A percentile compares a stretch with the other conserved stretches of the same genome.
Conservation (phyloP, 1,140 invertebrate species). For the Stenopsyche tienmushanensis region DNA sequence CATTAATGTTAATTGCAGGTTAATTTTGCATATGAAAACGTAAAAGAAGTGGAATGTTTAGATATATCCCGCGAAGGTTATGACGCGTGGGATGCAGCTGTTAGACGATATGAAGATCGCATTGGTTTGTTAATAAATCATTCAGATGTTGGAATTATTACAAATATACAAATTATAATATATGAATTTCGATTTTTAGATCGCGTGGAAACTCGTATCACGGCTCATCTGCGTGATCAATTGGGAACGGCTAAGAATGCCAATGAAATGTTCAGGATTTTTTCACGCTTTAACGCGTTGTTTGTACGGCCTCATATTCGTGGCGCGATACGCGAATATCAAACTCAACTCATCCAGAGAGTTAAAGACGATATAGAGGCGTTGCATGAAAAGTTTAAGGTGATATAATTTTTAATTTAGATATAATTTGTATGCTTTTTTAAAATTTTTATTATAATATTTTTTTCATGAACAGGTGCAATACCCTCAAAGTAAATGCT, state of each 20-base stretch:
- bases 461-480: slow-evolving; percentile 65
- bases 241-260: slow-evolving; percentile 98
- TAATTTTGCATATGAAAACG: slow-evolving; percentile 96
- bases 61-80: slow-evolving; percentile 96
- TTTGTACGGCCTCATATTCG: slow-evolving; percentile 98
- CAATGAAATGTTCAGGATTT: slow-evolving; percentile 99
- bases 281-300: slow-evolving; percentile 96
- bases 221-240: slow-evolving; percentile 93
- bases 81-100: slow-evolving; percentile 96
- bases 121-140: slow-evolving; percentile 68
- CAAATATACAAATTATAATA: too few relatives aligned
- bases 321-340: slow-evolving; percentile 98
- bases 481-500: slow-evolving; percentile 91
- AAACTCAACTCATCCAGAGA: slow-evolving; percentile 97
- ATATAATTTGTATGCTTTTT: slow-evolving; percentile 5
- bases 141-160: too few relatives aligned
- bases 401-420: slow-evolving; percentile 46
- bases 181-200: slow-evolving; percentile 51
- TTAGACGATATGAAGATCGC: slow-evolving; percentile 93
- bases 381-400: slow-evolving; percentile 98
- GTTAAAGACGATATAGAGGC: slow-evolving; percentile 99
- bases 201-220: slow-evolving; percentile 95
- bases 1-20: too few relatives aligned
- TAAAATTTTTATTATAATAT: not conserved
- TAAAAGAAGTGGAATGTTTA: slow-evolving; percentile 97